phyloP scores from a whole-genome alignment of 2,797 vertebrate species.

The Spinus pinus region DNA sequence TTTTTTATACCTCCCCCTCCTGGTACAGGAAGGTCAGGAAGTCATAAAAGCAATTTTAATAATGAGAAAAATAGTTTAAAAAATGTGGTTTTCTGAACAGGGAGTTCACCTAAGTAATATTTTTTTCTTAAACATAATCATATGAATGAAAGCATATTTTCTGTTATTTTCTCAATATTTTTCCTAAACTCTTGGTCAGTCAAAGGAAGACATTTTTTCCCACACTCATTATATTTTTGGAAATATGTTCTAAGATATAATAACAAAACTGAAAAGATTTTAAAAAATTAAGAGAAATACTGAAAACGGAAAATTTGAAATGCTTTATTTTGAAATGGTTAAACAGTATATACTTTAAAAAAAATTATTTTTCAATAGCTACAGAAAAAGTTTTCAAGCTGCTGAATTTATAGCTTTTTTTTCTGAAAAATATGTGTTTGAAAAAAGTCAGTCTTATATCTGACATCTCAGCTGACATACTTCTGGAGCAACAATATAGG shows the following conservation, averaged over 20 bases:
- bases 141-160: background rate
- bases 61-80: background rate
- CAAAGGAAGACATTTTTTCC: background rate
- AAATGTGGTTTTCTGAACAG: background rate
- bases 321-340: background rate
- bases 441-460: background rate
- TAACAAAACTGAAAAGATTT: background rate
- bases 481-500: background rate
- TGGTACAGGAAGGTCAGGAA: background rate
- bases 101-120: background rate
- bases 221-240: background rate
- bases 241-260: background rate
- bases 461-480: background rate
- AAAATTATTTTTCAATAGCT: background rate
- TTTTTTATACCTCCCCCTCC: background rate
- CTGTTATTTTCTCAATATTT: background rate
- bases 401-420: background rate
- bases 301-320: background rate
- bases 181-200: background rate
- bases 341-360: background rate
- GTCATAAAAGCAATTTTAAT: background rate
- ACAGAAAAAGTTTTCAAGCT: background rate
- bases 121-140: background rate
- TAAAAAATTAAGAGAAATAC: background rate
- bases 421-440: background rate